Conservation (phyloP, 2,888 invertebrate species). For the Cataglyphis livida region DNA sequence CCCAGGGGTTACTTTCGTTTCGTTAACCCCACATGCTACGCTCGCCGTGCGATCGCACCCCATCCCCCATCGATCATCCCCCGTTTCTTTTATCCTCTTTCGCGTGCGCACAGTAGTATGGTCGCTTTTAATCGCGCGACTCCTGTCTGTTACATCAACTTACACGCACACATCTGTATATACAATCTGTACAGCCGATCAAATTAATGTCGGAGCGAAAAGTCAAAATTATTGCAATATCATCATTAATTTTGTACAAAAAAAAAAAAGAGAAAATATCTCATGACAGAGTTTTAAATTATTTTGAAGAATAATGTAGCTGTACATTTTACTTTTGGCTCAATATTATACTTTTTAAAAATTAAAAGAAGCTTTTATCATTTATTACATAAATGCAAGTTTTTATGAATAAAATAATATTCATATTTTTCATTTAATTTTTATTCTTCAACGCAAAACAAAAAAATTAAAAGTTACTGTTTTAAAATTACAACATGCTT, state of each 20-base stretch:
- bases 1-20: constrained; percentile 64
- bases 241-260: background rate
- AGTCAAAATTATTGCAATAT: background rate
- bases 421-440: background rate
- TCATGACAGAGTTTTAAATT: background rate
- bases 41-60: constrained; percentile 49
- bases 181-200: background rate
- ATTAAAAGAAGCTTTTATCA: background rate
- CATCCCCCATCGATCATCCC: constrained; percentile 63
- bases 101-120: constrained; percentile 1
- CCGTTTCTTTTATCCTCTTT: constrained; percentile 33
- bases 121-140: constrained; percentile 22
- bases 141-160: constrained; percentile 40
- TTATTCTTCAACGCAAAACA: background rate
- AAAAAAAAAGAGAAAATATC: background rate
- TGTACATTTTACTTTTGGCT: background rate
- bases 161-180: background rate
- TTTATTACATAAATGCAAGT: background rate
- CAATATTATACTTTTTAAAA: background rate
- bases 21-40: constrained; percentile 60
- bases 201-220: background rate
- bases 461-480: constrained; percentile 21
- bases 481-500: constrained; percentile 21
- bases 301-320: background rate
- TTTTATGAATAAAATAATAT: background rate